Conservation (phyloP, 1,140 invertebrate genomes). For the Callitettix versicolor region DNA sequence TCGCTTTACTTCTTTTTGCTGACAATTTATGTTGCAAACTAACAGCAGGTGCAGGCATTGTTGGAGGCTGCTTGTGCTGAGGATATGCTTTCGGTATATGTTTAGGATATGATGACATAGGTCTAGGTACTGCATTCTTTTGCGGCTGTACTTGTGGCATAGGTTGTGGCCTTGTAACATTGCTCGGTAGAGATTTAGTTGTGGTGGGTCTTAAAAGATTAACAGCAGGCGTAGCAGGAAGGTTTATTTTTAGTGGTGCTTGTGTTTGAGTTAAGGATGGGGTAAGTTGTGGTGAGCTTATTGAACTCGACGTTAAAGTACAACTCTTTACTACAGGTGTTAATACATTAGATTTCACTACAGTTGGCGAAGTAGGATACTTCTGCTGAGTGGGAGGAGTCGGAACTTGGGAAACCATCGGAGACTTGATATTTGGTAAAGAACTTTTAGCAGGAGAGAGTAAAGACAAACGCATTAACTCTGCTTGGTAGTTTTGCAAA, state of each 20-base stretch:
- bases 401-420: background rate
- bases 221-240: background rate
- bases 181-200: background rate
- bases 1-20: constrained; percentile 4
- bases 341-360: background rate
- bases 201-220: background rate
- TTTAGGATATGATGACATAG: background rate
- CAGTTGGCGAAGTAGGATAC: background rate
- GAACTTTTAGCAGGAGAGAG: background rate
- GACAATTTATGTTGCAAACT: constrained; percentile 15
- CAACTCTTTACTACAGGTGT: background rate
- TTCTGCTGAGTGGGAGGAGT: background rate
- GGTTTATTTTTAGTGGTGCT: background rate
- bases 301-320: background rate
- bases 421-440: background rate
- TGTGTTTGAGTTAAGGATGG: background rate
- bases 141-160: no score
- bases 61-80: constrained; percentile 1
- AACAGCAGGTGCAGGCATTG: background rate
- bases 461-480: background rate
- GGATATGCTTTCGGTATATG: background rate
- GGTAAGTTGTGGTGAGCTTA: background rate
- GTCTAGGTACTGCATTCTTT: background rate
- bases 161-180: background rate
- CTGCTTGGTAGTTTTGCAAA: background rate